These are phyloP conservation scores for Epizoanthus stellaris DNA, from an alignment of 92 coral and sea anemone species.

Conservation along the genomic window DNA sequence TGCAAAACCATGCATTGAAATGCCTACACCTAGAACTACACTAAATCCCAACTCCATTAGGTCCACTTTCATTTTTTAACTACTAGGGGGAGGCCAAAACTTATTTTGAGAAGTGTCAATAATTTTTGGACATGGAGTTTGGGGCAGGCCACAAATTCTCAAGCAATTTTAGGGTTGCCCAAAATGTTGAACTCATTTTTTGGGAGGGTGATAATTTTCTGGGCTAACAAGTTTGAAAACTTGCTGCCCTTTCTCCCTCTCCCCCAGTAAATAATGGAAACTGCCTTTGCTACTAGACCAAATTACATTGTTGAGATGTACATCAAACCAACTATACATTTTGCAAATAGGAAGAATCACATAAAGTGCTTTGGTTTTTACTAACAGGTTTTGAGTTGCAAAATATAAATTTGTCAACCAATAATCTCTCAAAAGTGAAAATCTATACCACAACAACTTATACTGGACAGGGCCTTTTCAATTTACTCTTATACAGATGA, in stretches of 20 bases:
- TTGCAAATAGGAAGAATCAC: slow-evolving; percentile 14
- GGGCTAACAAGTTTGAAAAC: not conserved
- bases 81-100: not conserved
- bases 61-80: not conserved
- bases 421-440: not conserved
- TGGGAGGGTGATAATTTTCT: not conserved
- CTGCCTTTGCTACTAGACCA: not conserved
- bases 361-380: slow-evolving; percentile 1
- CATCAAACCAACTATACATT: not conserved
- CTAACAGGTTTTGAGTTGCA: slow-evolving; percentile 4
- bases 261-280: not conserved
- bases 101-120: not conserved
- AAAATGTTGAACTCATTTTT: not conserved
- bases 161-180: not conserved
- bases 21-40: not conserved
- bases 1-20: not conserved
- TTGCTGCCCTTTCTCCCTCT: slow-evolving; percentile 1
- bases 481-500: slow-evolving; percentile 26
- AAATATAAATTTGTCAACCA: slow-evolving; percentile 20
- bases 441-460: slow-evolving; percentile 1
- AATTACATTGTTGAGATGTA: not conserved
- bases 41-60: not conserved
- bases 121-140: not conserved
- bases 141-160: not conserved
- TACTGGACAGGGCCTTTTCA: not conserved